These are phyloP conservation scores for Lumbricus terrestris DNA, from an alignment of 2,888 invertebrate genomes.

Conservation along the genomic window DNA sequence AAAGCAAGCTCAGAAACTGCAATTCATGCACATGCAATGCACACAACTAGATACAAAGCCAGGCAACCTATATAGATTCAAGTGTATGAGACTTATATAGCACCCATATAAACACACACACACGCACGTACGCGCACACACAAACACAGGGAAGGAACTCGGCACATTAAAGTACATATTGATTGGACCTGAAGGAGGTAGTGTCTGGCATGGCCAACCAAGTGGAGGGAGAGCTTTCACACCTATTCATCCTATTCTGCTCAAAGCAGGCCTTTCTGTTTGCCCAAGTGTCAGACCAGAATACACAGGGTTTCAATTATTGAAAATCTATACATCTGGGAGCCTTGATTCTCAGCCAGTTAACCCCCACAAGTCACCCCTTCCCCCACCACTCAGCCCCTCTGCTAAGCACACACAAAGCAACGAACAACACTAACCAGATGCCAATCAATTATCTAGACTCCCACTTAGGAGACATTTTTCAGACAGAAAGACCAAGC, in stretches of 20 bases:
- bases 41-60: not conserved
- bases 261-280: not conserved
- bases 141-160: not conserved
- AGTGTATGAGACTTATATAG: not conserved
- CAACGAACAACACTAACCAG: constrained; percentile 13
- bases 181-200: not conserved
- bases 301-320: constrained; percentile 18
- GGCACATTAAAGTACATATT: not conserved
- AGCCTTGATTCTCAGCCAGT: constrained; percentile 13
- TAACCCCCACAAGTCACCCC: not conserved
- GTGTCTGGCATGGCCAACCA: not conserved
- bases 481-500: not conserved
- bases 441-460: constrained; percentile 18
- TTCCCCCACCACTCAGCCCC: not conserved
- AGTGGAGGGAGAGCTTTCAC: not conserved
- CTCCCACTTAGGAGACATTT: constrained; percentile 16
- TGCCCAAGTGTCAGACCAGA: constrained; percentile 5
- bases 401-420: constrained; percentile 3
- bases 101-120: not conserved
- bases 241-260: constrained; percentile 10
- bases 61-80: not conserved
- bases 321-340: constrained; percentile 18
- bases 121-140: not conserved
- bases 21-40: not conserved
- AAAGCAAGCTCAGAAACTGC: not conserved